These are phyloP conservation scores for Holacanthella duospinosa DNA, from an alignment of 2,888 invertebrate species.

Conservation along the genomic window DNA sequence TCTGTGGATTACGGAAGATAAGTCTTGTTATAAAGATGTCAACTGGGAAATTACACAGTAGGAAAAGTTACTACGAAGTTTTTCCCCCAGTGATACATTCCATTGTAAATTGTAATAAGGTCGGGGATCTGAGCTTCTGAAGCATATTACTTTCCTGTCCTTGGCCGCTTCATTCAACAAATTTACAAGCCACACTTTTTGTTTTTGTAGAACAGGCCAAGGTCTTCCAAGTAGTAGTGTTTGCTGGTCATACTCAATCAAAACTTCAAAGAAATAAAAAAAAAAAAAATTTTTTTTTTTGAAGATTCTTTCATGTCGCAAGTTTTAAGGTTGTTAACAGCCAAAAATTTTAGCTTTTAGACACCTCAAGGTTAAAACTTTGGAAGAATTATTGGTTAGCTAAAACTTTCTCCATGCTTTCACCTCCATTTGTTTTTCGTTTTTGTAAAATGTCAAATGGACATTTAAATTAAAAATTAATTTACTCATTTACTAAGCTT, in stretches of 20 bases:
- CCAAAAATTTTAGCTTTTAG: too few species aligned
- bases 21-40: not conserved
- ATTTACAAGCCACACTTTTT: not conserved
- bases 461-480: too few species aligned
- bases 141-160: not conserved
- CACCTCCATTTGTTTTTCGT: too few species aligned
- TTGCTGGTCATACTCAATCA: not conserved
- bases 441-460: too few species aligned
- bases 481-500: too few species aligned
- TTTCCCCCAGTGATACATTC: not conserved
- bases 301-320: too few species aligned
- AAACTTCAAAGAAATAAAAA: not conserved
- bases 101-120: not conserved
- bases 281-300: too few species aligned
- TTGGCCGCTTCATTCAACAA: not conserved
- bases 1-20: not conserved
- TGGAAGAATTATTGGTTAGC: too few species aligned
- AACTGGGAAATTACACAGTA: not conserved
- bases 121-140: not conserved
- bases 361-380: too few species aligned
- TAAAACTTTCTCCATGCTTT: too few species aligned
- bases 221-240: not conserved
- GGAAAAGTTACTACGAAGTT: not conserved
- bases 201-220: not conserved
- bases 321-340: too few species aligned